Base-by-base conservation (phyloP, 2,888 invertebrate genomes). In the Mechanitis messenoides region DNA sequence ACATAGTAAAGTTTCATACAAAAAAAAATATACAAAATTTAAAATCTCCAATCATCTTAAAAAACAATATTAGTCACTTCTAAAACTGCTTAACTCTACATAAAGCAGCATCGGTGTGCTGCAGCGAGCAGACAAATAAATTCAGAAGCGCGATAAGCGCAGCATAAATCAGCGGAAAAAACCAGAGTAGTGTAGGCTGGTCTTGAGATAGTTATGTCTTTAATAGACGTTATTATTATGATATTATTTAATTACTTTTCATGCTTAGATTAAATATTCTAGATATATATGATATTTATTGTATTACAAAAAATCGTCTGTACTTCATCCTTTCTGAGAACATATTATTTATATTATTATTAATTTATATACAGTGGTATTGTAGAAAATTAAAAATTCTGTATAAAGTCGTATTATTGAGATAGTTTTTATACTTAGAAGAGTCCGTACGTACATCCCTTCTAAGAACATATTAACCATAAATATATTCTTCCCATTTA, bases 61-160 rank as follows among this genome's bases (percentile, higher is more conserved):
- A 58, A 53, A 33, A 2, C 6, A 35, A 35, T 6, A 35, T 35
- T 9, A 7, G 74, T 28, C 75, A 42, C 20, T 45, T 83, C 81
- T 82, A 74, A 20, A 2, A 11, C 0, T 45, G 72, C 70, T 58
- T 2, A 65, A 56, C 11, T 55, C 65, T 65, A 55, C 55, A 74
- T 74, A 72, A 80, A 80, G 77, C 69, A 76, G 78, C 82, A 81
- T 82, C 78, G 79, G 78, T 73, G 77, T 79, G 79, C 75, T 77
- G 76, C 71, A 78, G 80, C 78, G 71, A 79, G 84, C 88, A 90
- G 89, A 90, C 89, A 85, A 85, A 90, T 89, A 90, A 90, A 90
- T 90, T 84, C 83, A 80, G 78, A 73, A 68, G 72, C 73, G 79
- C 87, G 89, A 89, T 90, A 89, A 89, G 88, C 87, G 85, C 74